These are phyloP conservation scores for Oscheius sp. DNA, from an alignment of 2,888 invertebrate species.

Conservation along the genomic window DNA sequence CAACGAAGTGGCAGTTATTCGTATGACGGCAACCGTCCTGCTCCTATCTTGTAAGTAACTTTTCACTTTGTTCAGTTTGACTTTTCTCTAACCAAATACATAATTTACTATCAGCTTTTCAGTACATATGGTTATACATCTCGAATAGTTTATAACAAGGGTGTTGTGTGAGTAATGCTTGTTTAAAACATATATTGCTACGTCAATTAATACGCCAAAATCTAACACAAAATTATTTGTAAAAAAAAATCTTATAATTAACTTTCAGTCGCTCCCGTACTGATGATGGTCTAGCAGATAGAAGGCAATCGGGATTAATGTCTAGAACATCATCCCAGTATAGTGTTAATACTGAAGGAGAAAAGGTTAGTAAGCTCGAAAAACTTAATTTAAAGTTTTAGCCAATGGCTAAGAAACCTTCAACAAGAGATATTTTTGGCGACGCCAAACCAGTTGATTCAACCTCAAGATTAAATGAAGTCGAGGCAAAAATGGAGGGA, in stretches of 20 bases:
- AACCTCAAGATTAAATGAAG: conserved; percentile 16
- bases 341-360: conserved; percentile 19
- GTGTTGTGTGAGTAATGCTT: too few relatives aligned
- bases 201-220: too few relatives aligned
- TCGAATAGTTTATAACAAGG: too few relatives aligned
- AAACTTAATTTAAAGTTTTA: neutral
- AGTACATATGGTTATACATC: neutral
- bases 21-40: conserved; percentile 12
- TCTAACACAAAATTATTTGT: too few relatives aligned
- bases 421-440: conserved; percentile 33
- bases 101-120: neutral
- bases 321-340: conserved; percentile 19
- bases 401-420: conserved; percentile 27
- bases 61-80: too few relatives aligned
- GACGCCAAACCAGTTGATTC: conserved; percentile 37
- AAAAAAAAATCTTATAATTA: too few relatives aligned
- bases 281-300: conserved; percentile 1
- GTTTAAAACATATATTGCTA: too few relatives aligned
- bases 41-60: conserved; percentile 7
- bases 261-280: conserved; percentile 30
- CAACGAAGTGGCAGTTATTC: conserved; percentile 11
- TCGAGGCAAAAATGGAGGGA: conserved; percentile 10
- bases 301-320: conserved; percentile 2
- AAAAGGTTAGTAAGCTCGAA: neutral
- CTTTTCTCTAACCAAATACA: neutral